Evolutionary conservation across 2,113 vertebrate species (phyloP).

Genomic region (Herpailurus yagouaroundi): DNA sequence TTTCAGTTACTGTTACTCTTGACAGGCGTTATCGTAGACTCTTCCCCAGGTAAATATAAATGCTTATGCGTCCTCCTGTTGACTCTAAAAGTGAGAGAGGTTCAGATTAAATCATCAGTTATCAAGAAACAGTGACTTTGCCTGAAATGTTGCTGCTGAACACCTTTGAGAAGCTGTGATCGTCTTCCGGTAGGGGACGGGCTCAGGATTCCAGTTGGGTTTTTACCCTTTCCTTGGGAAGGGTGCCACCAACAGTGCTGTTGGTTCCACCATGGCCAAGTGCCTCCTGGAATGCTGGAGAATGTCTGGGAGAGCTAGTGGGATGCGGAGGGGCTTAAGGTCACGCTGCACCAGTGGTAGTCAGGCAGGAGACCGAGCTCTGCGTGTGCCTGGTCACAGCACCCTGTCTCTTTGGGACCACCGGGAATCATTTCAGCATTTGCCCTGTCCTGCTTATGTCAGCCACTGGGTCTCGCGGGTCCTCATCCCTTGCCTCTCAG

Average conservation of each 20-base stretch:
- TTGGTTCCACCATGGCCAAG: not conserved
- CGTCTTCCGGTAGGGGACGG: not conserved
- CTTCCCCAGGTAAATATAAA: not conserved
- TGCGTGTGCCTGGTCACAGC: accelerated
- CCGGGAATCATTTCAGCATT: too few relatives aligned
- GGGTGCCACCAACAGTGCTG: not conserved
- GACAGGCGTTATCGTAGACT: not conserved
- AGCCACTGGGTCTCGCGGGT: not conserved
- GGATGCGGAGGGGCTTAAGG: not conserved
- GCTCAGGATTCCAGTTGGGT: not conserved
- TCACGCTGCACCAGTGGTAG: not conserved
- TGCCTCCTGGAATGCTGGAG: not conserved
- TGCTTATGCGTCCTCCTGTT: not conserved
- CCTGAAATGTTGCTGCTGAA: not conserved
- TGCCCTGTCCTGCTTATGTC: not conserved
- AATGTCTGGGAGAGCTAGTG: not conserved
- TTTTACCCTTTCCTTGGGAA: not conserved
- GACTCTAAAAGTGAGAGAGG: not conserved
- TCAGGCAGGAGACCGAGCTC: not conserved
- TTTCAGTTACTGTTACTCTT: not conserved
- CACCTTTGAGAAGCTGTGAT: not conserved
- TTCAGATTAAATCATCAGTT: not conserved
- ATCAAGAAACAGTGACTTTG: not conserved
- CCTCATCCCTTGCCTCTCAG: not conserved
- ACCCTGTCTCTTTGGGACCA: not conserved